Evolutionary conservation across 2,113 vertebrate species (phyloP).

Genomic region (Centropus bengalensis): DNA sequence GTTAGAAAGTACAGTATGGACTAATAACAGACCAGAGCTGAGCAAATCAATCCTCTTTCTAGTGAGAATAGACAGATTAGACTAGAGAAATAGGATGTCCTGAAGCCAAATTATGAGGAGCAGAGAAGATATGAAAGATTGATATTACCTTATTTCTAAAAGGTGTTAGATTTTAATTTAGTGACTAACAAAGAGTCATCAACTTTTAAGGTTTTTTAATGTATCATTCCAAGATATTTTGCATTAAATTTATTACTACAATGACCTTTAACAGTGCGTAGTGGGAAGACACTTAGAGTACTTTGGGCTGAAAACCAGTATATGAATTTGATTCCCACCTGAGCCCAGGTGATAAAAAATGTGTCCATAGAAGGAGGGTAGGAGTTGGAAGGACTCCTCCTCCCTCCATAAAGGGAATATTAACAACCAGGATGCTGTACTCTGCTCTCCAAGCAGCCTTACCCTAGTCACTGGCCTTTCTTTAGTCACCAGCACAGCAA

Average conservation of each 20-base stretch:
- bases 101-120: background rate
- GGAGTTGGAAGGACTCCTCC: background rate
- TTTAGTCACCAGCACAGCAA: background rate
- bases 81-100: background rate
- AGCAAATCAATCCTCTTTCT: background rate
- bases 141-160: background rate
- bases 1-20: background rate
- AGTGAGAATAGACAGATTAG: background rate
- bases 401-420: background rate
- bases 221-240: background rate
- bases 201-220: background rate
- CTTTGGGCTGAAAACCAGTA: background rate
- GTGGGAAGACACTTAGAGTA: background rate
- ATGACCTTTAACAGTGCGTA: background rate
- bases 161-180: background rate
- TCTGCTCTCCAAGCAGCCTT: accelerated
- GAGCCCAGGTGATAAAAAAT: background rate
- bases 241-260: accelerated
- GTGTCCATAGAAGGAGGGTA: accelerated
- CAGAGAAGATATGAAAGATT: background rate
- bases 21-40: background rate
- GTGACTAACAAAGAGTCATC: background rate
- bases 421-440: background rate
- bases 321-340: background rate
- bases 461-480: background rate